Evolutionary conservation across 2,113 vertebrate genomes (phyloP).

Genomic region (Nannobrachium achirus): DNA sequence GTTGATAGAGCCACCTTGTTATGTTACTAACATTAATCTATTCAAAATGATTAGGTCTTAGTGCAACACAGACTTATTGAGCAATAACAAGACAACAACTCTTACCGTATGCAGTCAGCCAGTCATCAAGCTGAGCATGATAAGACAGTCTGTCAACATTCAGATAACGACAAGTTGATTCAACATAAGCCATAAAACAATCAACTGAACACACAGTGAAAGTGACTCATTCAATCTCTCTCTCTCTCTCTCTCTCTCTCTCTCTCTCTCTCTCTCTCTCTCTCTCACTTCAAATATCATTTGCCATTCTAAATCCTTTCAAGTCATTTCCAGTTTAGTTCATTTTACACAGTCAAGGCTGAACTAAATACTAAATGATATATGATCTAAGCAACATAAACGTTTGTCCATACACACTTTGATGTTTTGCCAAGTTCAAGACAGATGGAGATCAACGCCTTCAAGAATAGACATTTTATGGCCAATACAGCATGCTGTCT

Average conservation of each 20-base stretch:
- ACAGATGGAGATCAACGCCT: no score
- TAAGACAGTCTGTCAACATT: slow-evolving; percentile 60
- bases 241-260: background rate
- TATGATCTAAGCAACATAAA: no score
- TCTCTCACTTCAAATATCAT: no score
- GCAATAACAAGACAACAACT: no score
- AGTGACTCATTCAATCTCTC: slow-evolving; percentile 11
- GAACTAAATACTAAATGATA: no score
- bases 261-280: background rate
- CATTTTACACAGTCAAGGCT: no score
- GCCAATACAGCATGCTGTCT: no score
- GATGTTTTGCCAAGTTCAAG: no score
- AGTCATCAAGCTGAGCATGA: slow-evolving; percentile 43
- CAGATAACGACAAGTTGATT: slow-evolving; percentile 61
- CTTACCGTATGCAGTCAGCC: background rate
- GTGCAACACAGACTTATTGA: background rate
- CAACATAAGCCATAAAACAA: slow-evolving; percentile 60
- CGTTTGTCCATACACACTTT: no score
- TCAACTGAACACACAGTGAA: slow-evolving; percentile 34
- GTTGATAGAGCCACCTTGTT: background rate
- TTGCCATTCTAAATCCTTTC: no score
- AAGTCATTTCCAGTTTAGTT: no score
- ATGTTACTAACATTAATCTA: background rate
- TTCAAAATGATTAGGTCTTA: background rate
- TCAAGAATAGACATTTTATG: no score